Conservation (phyloP, 35 echinoderm and acorn worm genomes). For the Strongylocentrotus purpuratus region DNA sequence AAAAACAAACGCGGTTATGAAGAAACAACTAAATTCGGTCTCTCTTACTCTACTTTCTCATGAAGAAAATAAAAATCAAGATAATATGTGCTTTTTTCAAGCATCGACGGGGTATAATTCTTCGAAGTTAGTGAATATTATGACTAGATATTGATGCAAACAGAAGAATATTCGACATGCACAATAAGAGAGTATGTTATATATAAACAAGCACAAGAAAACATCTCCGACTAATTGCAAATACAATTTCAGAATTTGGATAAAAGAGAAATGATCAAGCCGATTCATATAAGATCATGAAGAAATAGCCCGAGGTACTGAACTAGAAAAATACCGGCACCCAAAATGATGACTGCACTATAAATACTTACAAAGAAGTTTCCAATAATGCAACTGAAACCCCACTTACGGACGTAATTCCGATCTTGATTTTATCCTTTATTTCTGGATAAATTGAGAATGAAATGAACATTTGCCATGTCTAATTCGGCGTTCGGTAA, state of each 20-base stretch:
- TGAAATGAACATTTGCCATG: conserved; percentile 17
- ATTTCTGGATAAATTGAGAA: conserved; percentile 19
- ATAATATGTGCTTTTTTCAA: not conserved
- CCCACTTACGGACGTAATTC: conserved; percentile 15
- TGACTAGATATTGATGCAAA: not conserved
- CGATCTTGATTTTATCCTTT: conserved; percentile 11
- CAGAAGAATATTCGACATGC: not conserved
- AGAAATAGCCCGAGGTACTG: conserved; percentile 1
- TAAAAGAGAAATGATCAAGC: conserved; percentile 13
- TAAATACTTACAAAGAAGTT: not conserved
- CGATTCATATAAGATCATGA: not conserved
- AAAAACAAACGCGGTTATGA: not conserved
- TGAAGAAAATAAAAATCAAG: not conserved
- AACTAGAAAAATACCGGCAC: conserved; percentile 16
- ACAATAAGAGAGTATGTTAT: not conserved
- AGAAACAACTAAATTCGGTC: not conserved
- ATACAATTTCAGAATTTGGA: conserved; percentile 14
- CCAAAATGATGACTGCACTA: not conserved
- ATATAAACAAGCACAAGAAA: not conserved
- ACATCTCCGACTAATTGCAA: not conserved
- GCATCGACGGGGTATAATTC: not conserved
- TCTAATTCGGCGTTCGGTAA: not conserved
- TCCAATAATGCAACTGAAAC: conserved; percentile 12
- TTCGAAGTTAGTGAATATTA: not conserved
- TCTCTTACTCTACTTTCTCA: not conserved